These are phyloP conservation scores for Molorchus minor DNA, from an alignment of 2,888 invertebrate genomes.

Conservation along the genomic window DNA sequence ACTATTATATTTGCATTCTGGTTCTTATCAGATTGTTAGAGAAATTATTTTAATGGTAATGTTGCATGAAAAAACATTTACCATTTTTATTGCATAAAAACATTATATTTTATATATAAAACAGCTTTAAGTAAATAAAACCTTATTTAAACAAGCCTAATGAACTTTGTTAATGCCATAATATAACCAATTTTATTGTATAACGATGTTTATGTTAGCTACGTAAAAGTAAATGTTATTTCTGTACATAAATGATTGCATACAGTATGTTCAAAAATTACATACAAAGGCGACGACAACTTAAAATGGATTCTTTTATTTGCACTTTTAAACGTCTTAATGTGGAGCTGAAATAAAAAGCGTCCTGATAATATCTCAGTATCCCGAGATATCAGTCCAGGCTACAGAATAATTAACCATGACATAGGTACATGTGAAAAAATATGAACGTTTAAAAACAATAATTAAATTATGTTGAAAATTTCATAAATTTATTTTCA, in stretches of 20 bases:
- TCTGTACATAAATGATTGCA: background rate
- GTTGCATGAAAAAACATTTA: constrained; percentile 28
- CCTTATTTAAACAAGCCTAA: constrained; percentile 7
- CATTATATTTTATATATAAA: constrained; percentile 18
- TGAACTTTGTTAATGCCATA: constrained; percentile 7
- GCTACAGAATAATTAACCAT: no score
- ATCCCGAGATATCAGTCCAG: no score
- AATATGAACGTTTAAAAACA: no score
- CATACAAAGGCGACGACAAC: no score
- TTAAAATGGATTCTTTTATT: no score
- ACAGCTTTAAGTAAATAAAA: constrained; percentile 17
- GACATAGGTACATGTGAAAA: no score
- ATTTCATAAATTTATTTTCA: no score
- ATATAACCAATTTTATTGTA: background rate
- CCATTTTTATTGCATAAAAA: constrained; percentile 21
- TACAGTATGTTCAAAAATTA: no score
- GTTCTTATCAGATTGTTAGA: constrained; percentile 28
- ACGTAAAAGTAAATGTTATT: background rate
- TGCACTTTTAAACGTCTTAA: no score
- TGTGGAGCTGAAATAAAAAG: no score
- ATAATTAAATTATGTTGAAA: no score
- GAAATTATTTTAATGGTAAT: constrained; percentile 29
- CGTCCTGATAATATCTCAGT: no score
- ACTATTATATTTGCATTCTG: constrained; percentile 27
- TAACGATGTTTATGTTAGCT: background rate